Conservation (phyloP, 2,888 invertebrate species). For the Nephrotoma guestfalica region DNA sequence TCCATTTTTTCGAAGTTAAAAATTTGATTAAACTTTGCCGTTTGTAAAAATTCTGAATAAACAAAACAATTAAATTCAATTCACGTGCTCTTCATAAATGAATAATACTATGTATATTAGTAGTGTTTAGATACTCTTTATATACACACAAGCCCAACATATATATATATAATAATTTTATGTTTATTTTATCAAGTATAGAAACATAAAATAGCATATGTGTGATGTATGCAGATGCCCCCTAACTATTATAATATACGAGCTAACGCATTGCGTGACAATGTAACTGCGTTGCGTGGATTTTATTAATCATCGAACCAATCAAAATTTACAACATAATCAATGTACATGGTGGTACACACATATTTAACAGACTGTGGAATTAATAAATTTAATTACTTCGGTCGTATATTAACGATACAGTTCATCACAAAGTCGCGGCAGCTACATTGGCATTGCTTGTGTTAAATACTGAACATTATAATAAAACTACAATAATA, state of each 20-base stretch:
- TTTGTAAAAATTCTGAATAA: background rate
- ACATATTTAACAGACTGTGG: background rate
- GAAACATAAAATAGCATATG: background rate
- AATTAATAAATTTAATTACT: background rate
- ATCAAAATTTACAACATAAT: background rate
- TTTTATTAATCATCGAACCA: background rate
- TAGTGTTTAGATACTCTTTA: background rate
- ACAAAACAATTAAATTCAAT: background rate
- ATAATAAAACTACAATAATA: background rate
- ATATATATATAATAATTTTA: background rate
- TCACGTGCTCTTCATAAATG: background rate
- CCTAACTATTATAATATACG: background rate
- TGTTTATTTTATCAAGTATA: background rate
- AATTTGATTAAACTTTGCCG: background rate
- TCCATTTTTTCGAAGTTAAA: constrained; percentile 23
- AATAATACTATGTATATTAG: background rate
- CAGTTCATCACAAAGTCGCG: background rate
- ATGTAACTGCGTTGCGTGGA: background rate
- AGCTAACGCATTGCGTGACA: background rate
- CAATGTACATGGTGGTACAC: background rate
- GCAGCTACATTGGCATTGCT: background rate
- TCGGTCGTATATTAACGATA: background rate
- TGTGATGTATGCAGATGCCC: background rate
- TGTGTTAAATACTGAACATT: background rate
- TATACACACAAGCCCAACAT: background rate